Evolutionary conservation across 1,140 invertebrate genomes (phyloP).

Genomic region (Drosophila repletoides): DNA sequence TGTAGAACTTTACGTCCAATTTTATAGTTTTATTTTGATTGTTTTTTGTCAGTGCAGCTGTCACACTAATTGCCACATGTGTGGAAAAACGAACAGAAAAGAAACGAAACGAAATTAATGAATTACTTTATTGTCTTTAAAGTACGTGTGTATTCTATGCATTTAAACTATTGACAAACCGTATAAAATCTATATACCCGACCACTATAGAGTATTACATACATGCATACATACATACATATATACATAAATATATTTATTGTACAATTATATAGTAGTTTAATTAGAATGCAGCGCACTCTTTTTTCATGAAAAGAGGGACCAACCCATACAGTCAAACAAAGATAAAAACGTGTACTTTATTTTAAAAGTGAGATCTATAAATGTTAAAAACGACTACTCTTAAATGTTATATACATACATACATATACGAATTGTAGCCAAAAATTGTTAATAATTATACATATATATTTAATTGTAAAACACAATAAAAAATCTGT

Average conservation of each 20-base stretch:
- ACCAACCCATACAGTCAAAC: conserved; percentile 63
- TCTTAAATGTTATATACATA: conserved; percentile 32
- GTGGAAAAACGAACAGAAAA: conserved; percentile 29
- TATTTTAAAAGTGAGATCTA: conserved; percentile 72
- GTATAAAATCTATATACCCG: conserved; percentile 52
- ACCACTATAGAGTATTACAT: conserved; percentile 62
- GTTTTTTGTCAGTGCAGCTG: conserved; percentile 36
- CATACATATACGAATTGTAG: conserved; percentile 42
- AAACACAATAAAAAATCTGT: conserved; percentile 68
- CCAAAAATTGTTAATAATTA: conserved; percentile 58
- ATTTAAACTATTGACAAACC: conserved; percentile 70
- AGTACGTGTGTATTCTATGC: conserved; percentile 57
- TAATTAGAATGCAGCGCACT: conserved; percentile 64
- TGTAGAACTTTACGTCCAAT: conserved; percentile 60
- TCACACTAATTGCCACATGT: conserved; percentile 65
- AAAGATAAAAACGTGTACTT: conserved; percentile 70
- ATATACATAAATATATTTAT: conserved; percentile 19
- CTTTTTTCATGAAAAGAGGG: conserved; percentile 77
- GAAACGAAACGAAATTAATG: conserved; percentile 49
- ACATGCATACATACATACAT: conserved; percentile 35
- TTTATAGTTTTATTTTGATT: conserved; percentile 59
- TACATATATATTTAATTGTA: conserved; percentile 68
- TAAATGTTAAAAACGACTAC: conserved; percentile 58
- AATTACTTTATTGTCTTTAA: conserved; percentile 66
- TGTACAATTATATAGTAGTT: conserved; percentile 53